Base-by-base conservation (phyloP, 1,140 invertebrate genomes). In the Lordiphosa collinella region DNA sequence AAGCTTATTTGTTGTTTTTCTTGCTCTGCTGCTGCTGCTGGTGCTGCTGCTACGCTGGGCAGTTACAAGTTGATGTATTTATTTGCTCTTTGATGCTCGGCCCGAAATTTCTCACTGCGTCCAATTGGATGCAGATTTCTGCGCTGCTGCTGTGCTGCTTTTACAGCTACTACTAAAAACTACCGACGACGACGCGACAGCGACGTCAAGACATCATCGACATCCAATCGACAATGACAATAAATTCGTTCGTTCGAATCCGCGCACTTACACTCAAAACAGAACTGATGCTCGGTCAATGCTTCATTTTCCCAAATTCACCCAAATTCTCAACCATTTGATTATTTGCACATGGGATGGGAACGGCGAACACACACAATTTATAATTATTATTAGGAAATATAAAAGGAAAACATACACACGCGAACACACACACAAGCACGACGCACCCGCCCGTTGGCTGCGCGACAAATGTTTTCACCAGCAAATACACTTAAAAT, bases 171-270 rank as follows among this genome's bases (percentile, higher is more conserved):
- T 16, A 32, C 25, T 14, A 48, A 29, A 47, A 32, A 48, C 46
- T 48, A 50, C 48, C 31, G 31, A 50, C 31, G 56, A 61, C 62
- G 56, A 41, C 63, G 11, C 62, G 56, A 41, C 63, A 9, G 12
- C 36, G 44, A 43, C 51, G 16, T n/a, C 38, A 16, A 54, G 41
- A 13, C 43, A n/a, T 5, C 56, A 36, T 22, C 36, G 51, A 36
- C 47, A 36, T 34, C 47, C 31, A 35, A 43, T 43, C 18, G 40
- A 43, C 40, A 43, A 43, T 43, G 47, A 49, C 47, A 49, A 49
- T 49, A 31, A 49, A 49, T 49, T 49, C 34, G 32, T 18, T 31
- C 16, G 22, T 34, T n/a, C 22, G 25, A 29, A 43, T 34, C 32
- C 46, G 46, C 46, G 32, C 13, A 52, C 49, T 38, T 36, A 40